A percentile compares a stretch with the other conserved stretches of the same genome.
These are phyloP conservation scores for Syngnathus rostellatus DNA, from an alignment of 2,797 vertebrate species.

Conservation along the genomic window DNA sequence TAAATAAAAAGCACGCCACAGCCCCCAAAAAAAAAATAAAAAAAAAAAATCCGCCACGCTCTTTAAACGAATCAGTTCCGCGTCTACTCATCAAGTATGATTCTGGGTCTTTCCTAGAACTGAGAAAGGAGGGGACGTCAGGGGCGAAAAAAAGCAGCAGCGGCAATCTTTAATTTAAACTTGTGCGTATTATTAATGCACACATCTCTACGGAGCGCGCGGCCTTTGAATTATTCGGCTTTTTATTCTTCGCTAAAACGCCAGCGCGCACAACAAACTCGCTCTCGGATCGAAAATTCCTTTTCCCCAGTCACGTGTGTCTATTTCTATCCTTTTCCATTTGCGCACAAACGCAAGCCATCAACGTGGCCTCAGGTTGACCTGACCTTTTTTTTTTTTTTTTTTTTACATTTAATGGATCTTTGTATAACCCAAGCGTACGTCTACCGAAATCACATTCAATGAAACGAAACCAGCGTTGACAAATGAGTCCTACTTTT, in stretches of 20 bases:
- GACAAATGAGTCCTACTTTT: background rate
- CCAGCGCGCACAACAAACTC: slow-evolving; percentile 12
- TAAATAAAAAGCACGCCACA: background rate
- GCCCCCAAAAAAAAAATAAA: background rate
- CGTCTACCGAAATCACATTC: background rate
- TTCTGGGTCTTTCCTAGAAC: slow-evolving; percentile 14
- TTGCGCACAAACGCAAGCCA: slow-evolving; percentile 23
- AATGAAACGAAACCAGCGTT: background rate
- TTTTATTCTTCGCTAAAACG: slow-evolving; percentile 19
- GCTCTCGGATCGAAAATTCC: slow-evolving; percentile 16
- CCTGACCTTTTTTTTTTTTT: background rate
- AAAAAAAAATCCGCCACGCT: background rate
- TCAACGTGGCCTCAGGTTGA: background rate
- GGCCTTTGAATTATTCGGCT: slow-evolving; percentile 33
- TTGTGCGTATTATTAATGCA: slow-evolving; percentile 42
- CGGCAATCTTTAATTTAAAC: slow-evolving; percentile 43
- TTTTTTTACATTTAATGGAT: background rate
- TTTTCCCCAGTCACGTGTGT: slow-evolving; percentile 23
- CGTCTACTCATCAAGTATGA: slow-evolving; percentile 27
- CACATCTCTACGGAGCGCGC: slow-evolving; percentile 29
- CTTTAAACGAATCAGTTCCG: background rate
- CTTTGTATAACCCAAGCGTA: background rate
- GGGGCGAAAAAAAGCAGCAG: slow-evolving; percentile 3
- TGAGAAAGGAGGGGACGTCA: slow-evolving; percentile 9
- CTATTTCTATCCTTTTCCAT: slow-evolving; percentile 26